A percentile compares a stretch with the other conserved stretches of the same genome.
phyloP scores from a whole-genome alignment of 1,140 invertebrate genomes.

The Whitmania pigra region DNA sequence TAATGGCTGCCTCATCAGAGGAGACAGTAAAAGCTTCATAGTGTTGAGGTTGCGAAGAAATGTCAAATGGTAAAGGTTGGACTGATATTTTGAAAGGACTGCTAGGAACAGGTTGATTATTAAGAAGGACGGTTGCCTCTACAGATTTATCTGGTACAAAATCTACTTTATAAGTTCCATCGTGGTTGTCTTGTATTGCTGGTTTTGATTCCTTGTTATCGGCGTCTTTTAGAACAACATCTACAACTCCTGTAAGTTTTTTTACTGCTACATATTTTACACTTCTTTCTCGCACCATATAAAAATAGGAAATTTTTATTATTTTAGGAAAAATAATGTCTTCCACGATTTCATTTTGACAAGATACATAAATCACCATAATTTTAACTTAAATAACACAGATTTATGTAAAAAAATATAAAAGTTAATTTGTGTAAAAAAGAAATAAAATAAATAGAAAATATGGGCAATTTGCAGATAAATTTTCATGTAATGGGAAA shows the following conservation, averaged over 20 bases:
- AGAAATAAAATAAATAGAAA: neutral
- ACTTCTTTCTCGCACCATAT: neutral
- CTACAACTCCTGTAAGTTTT: neutral
- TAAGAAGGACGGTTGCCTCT: constrained; percentile 57
- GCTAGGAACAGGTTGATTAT: constrained; percentile 60
- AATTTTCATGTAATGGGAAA: neutral
- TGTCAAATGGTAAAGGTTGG: constrained; percentile 27
- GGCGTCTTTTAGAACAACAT: neutral
- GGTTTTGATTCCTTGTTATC: neutral
- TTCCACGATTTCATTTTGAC: neutral
- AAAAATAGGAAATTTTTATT: too few species aligned
- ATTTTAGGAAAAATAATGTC: neutral
- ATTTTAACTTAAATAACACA: neutral
- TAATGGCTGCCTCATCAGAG: neutral
- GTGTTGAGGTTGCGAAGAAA: too few species aligned
- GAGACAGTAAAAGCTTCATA: too few species aligned
- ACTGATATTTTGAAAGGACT: constrained; percentile 67
- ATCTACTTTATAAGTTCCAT: constrained; percentile 54
- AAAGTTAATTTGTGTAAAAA: too few species aligned
- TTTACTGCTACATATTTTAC: neutral
- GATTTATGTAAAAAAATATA: too few species aligned
- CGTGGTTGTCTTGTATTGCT: constrained; percentile 53
- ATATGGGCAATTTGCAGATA: neutral
- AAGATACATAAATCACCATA: neutral
- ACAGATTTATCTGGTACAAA: constrained; percentile 52